phyloP scores from a whole-genome alignment of 2,888 invertebrate genomes.

The Lobophora halterata region DNA sequence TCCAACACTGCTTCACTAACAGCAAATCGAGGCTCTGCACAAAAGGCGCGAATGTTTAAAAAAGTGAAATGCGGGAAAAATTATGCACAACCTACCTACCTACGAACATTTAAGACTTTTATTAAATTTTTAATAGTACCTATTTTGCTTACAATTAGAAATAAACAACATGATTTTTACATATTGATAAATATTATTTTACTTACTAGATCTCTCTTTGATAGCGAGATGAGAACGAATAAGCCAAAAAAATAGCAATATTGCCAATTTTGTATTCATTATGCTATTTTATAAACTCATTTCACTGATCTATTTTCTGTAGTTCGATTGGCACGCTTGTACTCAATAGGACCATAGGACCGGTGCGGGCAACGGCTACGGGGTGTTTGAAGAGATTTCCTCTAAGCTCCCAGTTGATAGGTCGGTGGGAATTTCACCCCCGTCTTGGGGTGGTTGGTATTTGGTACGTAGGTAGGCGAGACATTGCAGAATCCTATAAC shows the following conservation, averaged over 20 bases:
- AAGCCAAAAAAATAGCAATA: conserved; percentile 42
- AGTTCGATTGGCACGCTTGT: not conserved
- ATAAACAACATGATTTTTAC: no score
- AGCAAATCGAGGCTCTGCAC: conserved; percentile 47
- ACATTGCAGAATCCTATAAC: conserved; percentile 6
- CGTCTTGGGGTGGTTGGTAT: conserved; percentile 15
- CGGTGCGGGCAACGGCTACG: not conserved
- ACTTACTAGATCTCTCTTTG: conserved; percentile 48
- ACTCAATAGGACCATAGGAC: conserved; percentile 3
- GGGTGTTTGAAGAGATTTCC: conserved; percentile 10
- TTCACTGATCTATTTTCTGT: not conserved
- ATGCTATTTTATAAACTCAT: conserved; percentile 6
- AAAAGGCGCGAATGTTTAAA: conserved; percentile 15
- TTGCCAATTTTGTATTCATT: conserved; percentile 47
- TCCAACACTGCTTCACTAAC: conserved; percentile 69
- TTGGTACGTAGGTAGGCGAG: conserved; percentile 27
- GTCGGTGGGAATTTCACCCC: conserved; percentile 4
- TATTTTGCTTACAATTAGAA: no score
- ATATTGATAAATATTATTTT: not conserved
- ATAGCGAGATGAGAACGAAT: conserved; percentile 50
- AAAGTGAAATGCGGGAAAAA: no score
- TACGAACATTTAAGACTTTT: no score
- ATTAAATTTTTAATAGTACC: no score
- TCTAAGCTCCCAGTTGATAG: conserved; percentile 2
- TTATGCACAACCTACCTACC: no score